These are phyloP conservation scores for Thalassophryne amazonica DNA, from an alignment of 2,797 vertebrate genomes.

Conservation along the genomic window DNA sequence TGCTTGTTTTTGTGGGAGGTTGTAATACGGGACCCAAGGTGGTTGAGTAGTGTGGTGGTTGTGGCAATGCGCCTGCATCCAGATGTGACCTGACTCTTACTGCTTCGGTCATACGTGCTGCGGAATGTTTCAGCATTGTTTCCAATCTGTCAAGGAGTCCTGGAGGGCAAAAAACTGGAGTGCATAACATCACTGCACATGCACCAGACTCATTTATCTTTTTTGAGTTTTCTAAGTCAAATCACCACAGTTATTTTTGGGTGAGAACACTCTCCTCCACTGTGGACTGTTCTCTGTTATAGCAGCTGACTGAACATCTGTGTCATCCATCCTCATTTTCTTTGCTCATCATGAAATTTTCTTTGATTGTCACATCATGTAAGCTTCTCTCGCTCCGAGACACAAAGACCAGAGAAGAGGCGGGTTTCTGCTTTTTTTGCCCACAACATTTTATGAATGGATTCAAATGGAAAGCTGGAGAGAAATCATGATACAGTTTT, in stretches of 20 bases:
- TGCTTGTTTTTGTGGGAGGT: too few species aligned
- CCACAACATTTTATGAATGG: constrained; percentile 25
- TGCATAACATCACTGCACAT: constrained; percentile 39
- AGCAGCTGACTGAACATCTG: constrained; percentile 42
- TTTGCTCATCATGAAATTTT: constrained; percentile 45
- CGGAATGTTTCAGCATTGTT: constrained; percentile 46
- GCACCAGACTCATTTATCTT: constrained; percentile 43
- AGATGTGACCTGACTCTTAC: too few species aligned
- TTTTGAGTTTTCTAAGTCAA: constrained; percentile 32
- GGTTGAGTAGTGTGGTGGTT: too few species aligned
- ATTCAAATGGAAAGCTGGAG: constrained; percentile 32
- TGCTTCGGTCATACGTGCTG: too few species aligned
- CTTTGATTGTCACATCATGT: constrained; percentile 60
- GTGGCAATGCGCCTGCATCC: too few species aligned
- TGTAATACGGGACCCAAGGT: too few species aligned
- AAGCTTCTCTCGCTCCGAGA: constrained; percentile 37
- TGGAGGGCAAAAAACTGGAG: constrained; percentile 41
- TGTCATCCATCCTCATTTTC: constrained; percentile 59
- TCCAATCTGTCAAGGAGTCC: constrained; percentile 60
- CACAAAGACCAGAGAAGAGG: constrained; percentile 14
- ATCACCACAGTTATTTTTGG: constrained; percentile 44
- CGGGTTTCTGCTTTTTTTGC: constrained; percentile 22
- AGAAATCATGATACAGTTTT: constrained; percentile 31
- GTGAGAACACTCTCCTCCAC: constrained; percentile 36
- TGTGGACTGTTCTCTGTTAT: constrained; percentile 60